Evolutionary conservation across 2,888 invertebrate genomes (phyloP).

Genomic region (Villa cingulata): DNA sequence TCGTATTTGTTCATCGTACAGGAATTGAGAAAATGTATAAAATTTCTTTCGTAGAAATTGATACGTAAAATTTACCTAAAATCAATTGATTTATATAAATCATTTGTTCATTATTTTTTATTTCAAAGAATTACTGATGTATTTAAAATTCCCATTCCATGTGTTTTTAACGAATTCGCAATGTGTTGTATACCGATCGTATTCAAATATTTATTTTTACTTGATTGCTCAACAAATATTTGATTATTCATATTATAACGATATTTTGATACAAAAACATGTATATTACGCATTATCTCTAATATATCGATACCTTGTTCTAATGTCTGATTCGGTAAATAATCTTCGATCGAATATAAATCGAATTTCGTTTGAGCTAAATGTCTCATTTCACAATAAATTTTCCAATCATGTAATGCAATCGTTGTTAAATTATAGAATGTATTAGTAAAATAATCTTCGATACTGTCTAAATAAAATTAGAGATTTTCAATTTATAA

Average conservation of each 20-base stretch:
- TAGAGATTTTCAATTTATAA: slow-evolving; percentile 15
- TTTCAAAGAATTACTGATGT: slow-evolving; percentile 55
- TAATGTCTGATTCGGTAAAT: slow-evolving; percentile 88
- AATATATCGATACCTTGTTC: slow-evolving; percentile 95
- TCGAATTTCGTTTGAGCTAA: slow-evolving; percentile 75
- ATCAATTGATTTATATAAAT: background rate
- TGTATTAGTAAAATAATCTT: slow-evolving; percentile 83
- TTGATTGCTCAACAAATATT: slow-evolving; percentile 84
- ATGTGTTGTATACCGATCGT: slow-evolving; percentile 91
- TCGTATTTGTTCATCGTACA: slow-evolving; percentile 96
- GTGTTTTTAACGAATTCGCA: slow-evolving; percentile 92
- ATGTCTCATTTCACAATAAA: slow-evolving; percentile 92
- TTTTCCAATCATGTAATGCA: slow-evolving; percentile 93
- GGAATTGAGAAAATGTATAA: slow-evolving; percentile 88
- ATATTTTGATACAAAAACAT: slow-evolving; percentile 85
- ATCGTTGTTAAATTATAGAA: slow-evolving; percentile 97
- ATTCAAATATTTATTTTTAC: slow-evolving; percentile 85
- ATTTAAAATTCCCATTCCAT: slow-evolving; percentile 92
- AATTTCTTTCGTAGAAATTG: slow-evolving; percentile 90
- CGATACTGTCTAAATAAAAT: slow-evolving; percentile 42
- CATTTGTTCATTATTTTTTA: background rate
- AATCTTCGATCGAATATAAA: slow-evolving; percentile 73
- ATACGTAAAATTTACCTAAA: slow-evolving; percentile 69
- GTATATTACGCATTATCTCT: slow-evolving; percentile 93
- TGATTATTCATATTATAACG: slow-evolving; percentile 93